Base-by-base conservation (phyloP, 2,113 vertebrate species). In the Rhagologus leucostigma region DNA sequence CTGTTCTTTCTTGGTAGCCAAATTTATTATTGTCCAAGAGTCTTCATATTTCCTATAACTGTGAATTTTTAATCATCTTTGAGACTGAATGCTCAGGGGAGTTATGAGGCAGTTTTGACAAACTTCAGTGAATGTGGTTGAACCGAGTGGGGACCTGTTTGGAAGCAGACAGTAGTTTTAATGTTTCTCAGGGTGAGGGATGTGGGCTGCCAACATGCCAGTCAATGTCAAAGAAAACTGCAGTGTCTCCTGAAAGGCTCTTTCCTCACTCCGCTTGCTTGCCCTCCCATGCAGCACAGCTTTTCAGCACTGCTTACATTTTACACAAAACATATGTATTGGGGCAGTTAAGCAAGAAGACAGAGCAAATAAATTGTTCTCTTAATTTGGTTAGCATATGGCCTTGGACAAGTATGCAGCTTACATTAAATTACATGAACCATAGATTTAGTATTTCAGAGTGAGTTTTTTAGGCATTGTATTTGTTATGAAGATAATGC, bases 351-450 rank as follows among this genome's bases (percentile, higher is more conserved):
- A 87, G 65, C 47, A 56, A 63, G 76, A 88, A 81, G 52, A 60
- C 47, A 46, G 50, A 94, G 47, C 68, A 37, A 46, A 22, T 78
- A 71, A 49, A 60, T 78, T 70, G 79, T 81, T 96, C 92, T 88
- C 53, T 76, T 92, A 95, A 86, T 88, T 91, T 80, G 82, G 41
- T 95, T 94, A 49, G 27, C 88, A 42, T 89, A 81, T 92, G 92
- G 79, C 83, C 76, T 86, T 81, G 71, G 64, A 84, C 0, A 0
- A 78, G 78, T 78, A 59, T 89, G 64, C 3, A 4, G 32, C 10
- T 93, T 93, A 84, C 73, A 84, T 93, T 96, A 81, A 87, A 52
- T 78, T 81, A 68, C 41, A 37, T 33, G 68, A 86, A 63, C 47
- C 3, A 2, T 53, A 41, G 49, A 68, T 88, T 90, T 74, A 84